A percentile compares a stretch with the other conserved stretches of the same genome.
Evolutionary conservation across 1,140 invertebrate species (phyloP).

Genomic region (Trypoxylus dichotomus): DNA sequence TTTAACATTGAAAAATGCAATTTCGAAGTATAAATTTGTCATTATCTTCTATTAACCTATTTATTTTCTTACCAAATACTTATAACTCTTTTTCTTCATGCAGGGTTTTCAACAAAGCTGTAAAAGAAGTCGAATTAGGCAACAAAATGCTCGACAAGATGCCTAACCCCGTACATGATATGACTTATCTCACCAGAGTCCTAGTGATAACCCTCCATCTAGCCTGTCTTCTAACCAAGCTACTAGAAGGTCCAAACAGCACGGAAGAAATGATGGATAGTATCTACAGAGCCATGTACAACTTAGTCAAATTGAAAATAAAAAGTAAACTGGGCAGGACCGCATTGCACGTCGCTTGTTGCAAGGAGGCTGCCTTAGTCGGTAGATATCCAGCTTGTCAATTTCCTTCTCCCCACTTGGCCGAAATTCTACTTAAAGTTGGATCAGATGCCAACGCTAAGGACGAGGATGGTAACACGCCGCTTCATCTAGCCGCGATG

Average conservation of each 20-base stretch:
- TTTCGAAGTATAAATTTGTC: no score
- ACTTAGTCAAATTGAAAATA: constrained; percentile 75
- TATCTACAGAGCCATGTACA: constrained; percentile 67
- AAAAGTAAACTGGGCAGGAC: constrained; percentile 69
- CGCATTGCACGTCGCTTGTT: constrained; percentile 82
- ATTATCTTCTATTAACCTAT: no score
- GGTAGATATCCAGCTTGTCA: constrained; percentile 73
- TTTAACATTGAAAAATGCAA: no score
- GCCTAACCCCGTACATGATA: constrained; percentile 66
- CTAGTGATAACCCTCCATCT: constrained; percentile 85
- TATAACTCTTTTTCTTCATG: neutral
- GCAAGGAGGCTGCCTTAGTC: constrained; percentile 58
- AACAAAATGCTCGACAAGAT: constrained; percentile 57
- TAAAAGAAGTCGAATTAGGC: constrained; percentile 68
- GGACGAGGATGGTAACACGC: constrained; percentile 80
- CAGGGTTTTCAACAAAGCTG: constrained; percentile 75
- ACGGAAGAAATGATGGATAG: constrained; percentile 57
- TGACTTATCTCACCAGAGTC: constrained; percentile 77
- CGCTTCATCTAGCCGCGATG: constrained; percentile 75
- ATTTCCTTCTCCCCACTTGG: constrained; percentile 75
- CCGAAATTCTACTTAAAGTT: constrained; percentile 76
- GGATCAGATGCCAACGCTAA: constrained; percentile 77
- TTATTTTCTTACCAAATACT: no score
- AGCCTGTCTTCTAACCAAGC: constrained; percentile 72
- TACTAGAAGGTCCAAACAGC: constrained; percentile 59